Percentiles rank a stretch among this genome's conserved stretches.
phyloP scores from a whole-genome alignment of 2,113 vertebrate species.

The Centropus unirufus region DNA sequence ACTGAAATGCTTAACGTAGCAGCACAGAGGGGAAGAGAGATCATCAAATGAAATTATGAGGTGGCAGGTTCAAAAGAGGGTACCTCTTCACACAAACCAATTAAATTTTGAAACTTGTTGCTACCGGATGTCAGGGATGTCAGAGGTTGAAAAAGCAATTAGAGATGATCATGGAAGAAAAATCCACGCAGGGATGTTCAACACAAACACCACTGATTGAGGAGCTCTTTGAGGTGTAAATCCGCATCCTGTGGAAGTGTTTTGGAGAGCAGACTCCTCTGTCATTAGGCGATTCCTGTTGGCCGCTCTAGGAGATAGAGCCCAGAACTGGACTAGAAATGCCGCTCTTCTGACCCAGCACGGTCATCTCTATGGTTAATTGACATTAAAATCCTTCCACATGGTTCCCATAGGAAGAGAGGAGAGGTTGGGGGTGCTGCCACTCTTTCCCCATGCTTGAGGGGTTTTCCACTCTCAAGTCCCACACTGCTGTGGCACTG shows the following conservation, averaged over 20 bases:
- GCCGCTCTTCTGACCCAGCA: background rate
- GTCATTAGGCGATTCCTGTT: background rate
- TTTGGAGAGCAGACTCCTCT: background rate
- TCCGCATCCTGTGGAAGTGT: background rate
- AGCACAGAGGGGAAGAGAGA: background rate
- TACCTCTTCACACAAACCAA: background rate
- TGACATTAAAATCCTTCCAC: background rate
- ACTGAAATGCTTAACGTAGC: background rate
- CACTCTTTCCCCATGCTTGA: no score
- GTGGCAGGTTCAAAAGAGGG: background rate
- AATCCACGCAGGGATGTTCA: background rate
- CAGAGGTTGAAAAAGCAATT: conserved; percentile 9
- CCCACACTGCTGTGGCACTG: no score
- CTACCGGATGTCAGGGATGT: background rate
- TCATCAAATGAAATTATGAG: background rate
- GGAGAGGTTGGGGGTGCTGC: no score
- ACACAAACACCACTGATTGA: background rate
- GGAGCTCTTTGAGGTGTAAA: conserved; percentile 19
- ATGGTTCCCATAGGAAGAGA: background rate
- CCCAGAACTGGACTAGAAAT: background rate
- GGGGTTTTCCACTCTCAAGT: no score
- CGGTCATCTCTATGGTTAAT: background rate
- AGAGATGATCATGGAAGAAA: background rate
- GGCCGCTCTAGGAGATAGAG: background rate
- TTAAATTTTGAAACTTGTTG: background rate